Percentiles rank a stretch among this genome's conserved stretches.
phyloP scores from a whole-genome alignment of 2,888 invertebrate genomes.

The Lumbricus terrestris region DNA sequence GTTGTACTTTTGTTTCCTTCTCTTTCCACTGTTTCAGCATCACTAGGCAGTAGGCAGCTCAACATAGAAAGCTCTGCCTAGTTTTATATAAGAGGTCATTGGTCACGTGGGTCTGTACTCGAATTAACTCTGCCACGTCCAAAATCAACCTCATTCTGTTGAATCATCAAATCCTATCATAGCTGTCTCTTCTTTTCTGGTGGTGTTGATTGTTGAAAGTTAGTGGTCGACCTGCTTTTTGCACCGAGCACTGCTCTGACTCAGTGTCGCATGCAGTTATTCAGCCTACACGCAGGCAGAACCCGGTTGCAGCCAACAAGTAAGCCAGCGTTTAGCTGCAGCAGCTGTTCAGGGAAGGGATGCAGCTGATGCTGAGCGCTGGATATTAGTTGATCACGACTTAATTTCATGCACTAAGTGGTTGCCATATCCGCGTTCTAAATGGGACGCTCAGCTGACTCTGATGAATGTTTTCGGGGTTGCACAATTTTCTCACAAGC shows the following conservation, averaged over 20 bases:
- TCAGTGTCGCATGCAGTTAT: not conserved
- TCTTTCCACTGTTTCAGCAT: no score
- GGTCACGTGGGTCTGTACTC: not conserved
- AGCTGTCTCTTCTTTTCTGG: not conserved
- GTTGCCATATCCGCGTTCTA: not conserved
- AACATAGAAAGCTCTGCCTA: no score
- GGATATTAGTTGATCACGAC: not conserved
- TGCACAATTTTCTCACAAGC: not conserved
- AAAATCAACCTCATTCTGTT: not conserved
- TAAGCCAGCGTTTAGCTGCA: not conserved
- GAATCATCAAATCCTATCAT: not conserved
- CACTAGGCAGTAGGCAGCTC: no score
- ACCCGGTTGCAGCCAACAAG: not conserved
- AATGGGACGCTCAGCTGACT: constrained; percentile 13
- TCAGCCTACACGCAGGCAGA: not conserved
- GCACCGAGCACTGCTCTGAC: not conserved
- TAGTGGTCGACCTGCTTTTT: not conserved
- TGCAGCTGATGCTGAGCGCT: not conserved
- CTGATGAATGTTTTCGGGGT: not conserved
- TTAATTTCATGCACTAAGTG: not conserved
- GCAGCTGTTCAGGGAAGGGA: not conserved
- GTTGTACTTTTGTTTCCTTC: no score
- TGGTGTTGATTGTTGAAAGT: not conserved
- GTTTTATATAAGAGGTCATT: no score
- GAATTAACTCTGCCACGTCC: not conserved